phyloP scores from a whole-genome alignment of 1,140 invertebrate species.

The Drosophila micromelanica region DNA sequence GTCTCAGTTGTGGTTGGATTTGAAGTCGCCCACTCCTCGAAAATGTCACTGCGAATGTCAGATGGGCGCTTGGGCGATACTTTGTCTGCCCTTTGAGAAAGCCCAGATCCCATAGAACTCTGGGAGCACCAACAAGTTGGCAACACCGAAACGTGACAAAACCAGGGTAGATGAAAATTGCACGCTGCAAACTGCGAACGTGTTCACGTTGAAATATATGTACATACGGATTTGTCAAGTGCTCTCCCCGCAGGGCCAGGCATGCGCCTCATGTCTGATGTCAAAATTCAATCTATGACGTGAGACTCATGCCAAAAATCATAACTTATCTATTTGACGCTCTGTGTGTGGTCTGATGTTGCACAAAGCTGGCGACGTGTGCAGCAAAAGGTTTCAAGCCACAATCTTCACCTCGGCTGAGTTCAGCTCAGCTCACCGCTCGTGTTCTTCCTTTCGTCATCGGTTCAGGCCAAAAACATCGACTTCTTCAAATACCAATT shows the following conservation, averaged over 20 bases:
- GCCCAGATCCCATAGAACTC: constrained; percentile 44
- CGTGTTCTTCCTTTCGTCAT: constrained; percentile 53
- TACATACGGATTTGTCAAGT: not conserved
- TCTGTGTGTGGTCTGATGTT: constrained; percentile 18
- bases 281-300: constrained; percentile 76
- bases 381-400: constrained; percentile 6
- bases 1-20: not conserved
- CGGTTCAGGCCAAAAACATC: constrained; percentile 4
- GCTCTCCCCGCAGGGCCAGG: not conserved
- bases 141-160: constrained; percentile 55
- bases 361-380: constrained; percentile 25
- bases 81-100: constrained; percentile 61
- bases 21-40: constrained; percentile 9
- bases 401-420: not conserved
- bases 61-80: constrained; percentile 45
- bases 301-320: constrained; percentile 69
- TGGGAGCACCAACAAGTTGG: constrained; percentile 31
- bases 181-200: constrained; percentile 52
- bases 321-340: constrained; percentile 65
- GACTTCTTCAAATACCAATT: constrained; percentile 62
- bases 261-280: constrained; percentile 23
- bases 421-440: not conserved
- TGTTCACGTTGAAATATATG: constrained; percentile 41
- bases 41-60: constrained; percentile 79
- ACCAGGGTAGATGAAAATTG: constrained; percentile 62